A percentile compares a stretch with the other conserved stretches of the same genome.
These are phyloP conservation scores for Drosophila trichaetosa DNA, from an alignment of 2,888 invertebrate species.

Conservation along the genomic window DNA sequence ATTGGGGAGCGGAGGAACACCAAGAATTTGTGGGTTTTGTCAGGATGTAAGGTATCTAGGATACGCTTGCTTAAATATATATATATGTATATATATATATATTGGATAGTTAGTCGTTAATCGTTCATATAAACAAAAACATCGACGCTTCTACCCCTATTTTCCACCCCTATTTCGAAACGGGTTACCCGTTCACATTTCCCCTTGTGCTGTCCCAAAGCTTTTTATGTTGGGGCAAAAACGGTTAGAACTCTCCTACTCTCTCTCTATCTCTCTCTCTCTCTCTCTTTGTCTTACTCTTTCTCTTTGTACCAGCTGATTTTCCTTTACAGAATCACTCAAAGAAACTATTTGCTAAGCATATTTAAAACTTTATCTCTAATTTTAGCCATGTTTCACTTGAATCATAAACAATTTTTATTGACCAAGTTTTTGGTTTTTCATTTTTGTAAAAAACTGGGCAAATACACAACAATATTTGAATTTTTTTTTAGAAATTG, in stretches of 20 bases:
- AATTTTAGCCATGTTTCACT: not conserved
- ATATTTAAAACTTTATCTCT: not conserved
- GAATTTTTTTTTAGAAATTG: not conserved
- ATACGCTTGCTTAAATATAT: not conserved
- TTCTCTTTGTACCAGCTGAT: slow-evolving; percentile 26
- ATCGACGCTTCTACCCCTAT: slow-evolving; percentile 5
- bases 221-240: slow-evolving; percentile 18
- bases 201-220: slow-evolving; percentile 22
- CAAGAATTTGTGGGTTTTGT: not conserved
- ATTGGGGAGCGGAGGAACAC: not conserved
- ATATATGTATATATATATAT: not conserved
- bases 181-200: slow-evolving; percentile 17
- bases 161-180: not conserved
- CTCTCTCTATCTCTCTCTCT: not conserved
- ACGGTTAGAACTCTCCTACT: not conserved
- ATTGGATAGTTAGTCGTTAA: not conserved
- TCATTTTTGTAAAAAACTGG: too few species aligned
- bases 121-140: slow-evolving; percentile 1
- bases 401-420: not conserved
- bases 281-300: not conserved
- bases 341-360: not conserved
- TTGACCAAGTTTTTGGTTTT: not conserved
- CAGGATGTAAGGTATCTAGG: not conserved
- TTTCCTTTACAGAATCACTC: not conserved
- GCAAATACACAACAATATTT: not conserved